Evolutionary conservation across 2,888 invertebrate genomes (phyloP).

Genomic region (Linnaemya tessellans): DNA sequence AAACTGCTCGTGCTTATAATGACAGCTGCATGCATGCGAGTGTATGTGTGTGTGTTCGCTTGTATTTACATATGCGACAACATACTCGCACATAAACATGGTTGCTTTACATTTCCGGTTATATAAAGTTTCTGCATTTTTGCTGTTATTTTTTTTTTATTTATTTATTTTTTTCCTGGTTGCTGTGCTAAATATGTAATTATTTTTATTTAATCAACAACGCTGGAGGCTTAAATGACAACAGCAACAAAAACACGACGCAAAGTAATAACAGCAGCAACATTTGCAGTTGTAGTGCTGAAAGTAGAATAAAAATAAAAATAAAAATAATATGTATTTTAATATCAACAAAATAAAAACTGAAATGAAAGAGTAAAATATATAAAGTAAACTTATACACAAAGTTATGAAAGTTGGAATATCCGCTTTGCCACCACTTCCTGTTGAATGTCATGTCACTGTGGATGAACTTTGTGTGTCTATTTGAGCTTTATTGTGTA

Average conservation of each 20-base stretch:
- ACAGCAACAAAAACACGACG: constrained; percentile 14
- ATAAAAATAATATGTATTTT: neutral
- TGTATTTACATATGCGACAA: constrained; percentile 34
- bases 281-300: neutral
- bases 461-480: constrained; percentile 22
- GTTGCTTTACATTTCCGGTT: constrained; percentile 70
- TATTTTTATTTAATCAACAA: constrained; percentile 76
- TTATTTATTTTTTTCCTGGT: constrained; percentile 19
- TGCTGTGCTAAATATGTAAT: constrained; percentile 76
- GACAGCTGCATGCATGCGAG: neutral
- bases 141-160: constrained; percentile 41
- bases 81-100: constrained; percentile 61
- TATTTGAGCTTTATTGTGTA: constrained; percentile 12
- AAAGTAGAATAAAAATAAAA: neutral
- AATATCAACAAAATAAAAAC: neutral
- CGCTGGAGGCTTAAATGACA: constrained; percentile 57
- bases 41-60: neutral
- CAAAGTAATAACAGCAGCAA: neutral
- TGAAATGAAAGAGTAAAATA: neutral
- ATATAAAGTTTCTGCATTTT: constrained; percentile 74
- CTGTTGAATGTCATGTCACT: constrained; percentile 65
- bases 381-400: constrained; percentile 43
- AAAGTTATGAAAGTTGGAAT: constrained; percentile 52
- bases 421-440: constrained; percentile 69
- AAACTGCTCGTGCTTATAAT: neutral